Evolutionary conservation across 2,888 invertebrate genomes (phyloP).

Genomic region (Taenaris catops): DNA sequence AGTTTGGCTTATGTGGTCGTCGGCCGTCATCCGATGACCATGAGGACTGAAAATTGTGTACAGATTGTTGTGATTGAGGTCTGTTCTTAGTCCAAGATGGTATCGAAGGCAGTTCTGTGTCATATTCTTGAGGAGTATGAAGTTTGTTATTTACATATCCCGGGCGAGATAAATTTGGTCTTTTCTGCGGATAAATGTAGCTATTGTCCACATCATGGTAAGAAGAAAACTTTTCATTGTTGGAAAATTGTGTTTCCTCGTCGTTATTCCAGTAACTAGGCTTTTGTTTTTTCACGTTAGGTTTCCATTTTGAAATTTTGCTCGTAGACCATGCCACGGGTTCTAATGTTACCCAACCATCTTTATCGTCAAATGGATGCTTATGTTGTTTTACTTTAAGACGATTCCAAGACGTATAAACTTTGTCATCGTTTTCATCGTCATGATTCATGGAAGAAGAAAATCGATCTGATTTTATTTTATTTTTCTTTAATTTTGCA

Average conservation of each 20-base stretch:
- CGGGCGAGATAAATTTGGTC: slow-evolving; percentile 50
- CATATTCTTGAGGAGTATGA: slow-evolving; percentile 51
- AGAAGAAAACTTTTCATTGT: slow-evolving; percentile 34
- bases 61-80: slow-evolving; percentile 45
- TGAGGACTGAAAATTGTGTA: slow-evolving; percentile 44
- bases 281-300: slow-evolving; percentile 78
- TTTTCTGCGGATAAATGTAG: slow-evolving; percentile 52
- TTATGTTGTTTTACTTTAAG: slow-evolving; percentile 76
- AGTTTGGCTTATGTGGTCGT: slow-evolving; percentile 62
- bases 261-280: slow-evolving; percentile 65
- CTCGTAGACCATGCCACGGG: slow-evolving; percentile 90
- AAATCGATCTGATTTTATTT: slow-evolving; percentile 43
- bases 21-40: slow-evolving; percentile 66
- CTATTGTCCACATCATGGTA: slow-evolving; percentile 43
- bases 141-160: slow-evolving; percentile 61
- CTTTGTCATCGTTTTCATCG: slow-evolving; percentile 47
- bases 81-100: slow-evolving; percentile 53
- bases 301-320: slow-evolving; percentile 90
- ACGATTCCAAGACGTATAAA: slow-evolving; percentile 71
- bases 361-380: slow-evolving; percentile 83
- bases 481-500: slow-evolving; percentile 69
- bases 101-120: slow-evolving; percentile 58
- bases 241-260: slow-evolving; percentile 43
- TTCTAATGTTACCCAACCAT: slow-evolving; percentile 89
- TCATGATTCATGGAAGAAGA: slow-evolving; percentile 31